Evolutionary conservation across 2,888 invertebrate species (phyloP), one percentile per base, ranked within the genome.

Genomic region (Scrobipalpa costella): DNA sequence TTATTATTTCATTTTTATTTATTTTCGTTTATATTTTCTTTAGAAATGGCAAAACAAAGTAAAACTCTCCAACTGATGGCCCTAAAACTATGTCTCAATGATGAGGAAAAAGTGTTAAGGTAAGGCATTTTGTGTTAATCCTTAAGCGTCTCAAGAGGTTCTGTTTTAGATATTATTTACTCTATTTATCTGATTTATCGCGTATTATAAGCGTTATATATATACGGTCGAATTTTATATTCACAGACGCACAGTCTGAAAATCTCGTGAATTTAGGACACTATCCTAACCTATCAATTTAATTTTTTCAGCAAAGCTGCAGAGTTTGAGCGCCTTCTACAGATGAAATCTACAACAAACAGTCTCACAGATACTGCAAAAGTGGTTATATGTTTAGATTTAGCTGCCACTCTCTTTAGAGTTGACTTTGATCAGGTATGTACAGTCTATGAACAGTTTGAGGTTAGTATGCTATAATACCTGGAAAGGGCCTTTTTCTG

Each of bases 351-450:
- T 0, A 78, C 81, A 15, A 80, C 87, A 0, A 85, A 78, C 64
- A 86, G 85, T 50, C 79, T 94, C 52, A 93, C 92, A 64, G 94
- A 94, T 66, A 92, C 92, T 9, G 92, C 93, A 6, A 94, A 93
- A 83, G 88, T 91, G 33, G 91, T 94, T 0, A 82, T 94, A 57
- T 94, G 94, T 69, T 79, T 94, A 38, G 94, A 94, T 75, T 77
- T 95, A 55, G 94, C 94, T 38, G 89, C 93, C 6, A 73, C 78
- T 8, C 68, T 88, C n/a, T 73, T 91, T 33, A 92, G 92, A 40
- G 81, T 85, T 38, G 85, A 87, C 61, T 86, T 94, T 63, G 94
- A 94, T 77, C 75, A 83, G 75, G 93, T 93, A 78, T 78, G 81
- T 71, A 59, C 11, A 2, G 63, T 1, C 17, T 27, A 27, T 27